Evolutionary conservation across 2,797 vertebrate species (phyloP), one percentile per base, ranked within the genome.

Genomic region (Kryptolebias ocellatus): DNA sequence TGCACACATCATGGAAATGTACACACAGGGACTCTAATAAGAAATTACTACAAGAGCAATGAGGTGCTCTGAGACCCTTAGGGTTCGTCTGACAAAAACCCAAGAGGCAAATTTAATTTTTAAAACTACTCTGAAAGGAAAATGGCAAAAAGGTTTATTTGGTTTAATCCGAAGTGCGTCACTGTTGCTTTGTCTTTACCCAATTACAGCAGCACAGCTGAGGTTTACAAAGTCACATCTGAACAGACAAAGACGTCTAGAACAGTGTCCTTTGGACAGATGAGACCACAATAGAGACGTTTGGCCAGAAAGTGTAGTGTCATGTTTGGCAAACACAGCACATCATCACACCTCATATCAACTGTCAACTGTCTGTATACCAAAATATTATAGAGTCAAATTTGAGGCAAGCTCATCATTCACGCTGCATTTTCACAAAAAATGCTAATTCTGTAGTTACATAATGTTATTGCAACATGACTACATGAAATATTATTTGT

Each of bases 1-100:
- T 99, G 90, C 31, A 76, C 56, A 73, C 2, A 39, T 2, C 0
- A 11, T 53, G 24, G 11, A 42, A 42, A 42, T 42, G 39, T 42
- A 12, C 29, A 10, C 14, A 53, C 2, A 17, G 28, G 1, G 2
- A 42, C 14, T 11, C 11, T 42, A 42, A 42, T 42, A 28, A 56
- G 10, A 39, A 18, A 20, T 6, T 1, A 18, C 18, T 18, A 15
- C 18, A 14, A 1, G 3, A 18, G 29, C 27, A 15, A 42, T 14
- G 11, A 5, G 12, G 2, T 12, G 3, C 10, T 12, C 14, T 42
- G 2, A 42, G 10, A 42, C 14, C 3, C 10, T 12, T 42, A 42
- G 12, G 39, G 42, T 2, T 1, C 10, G 24, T 17, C 20, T 45
- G 14, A 34, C 52, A 42, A 24, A 47, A 56, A 47, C 31, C 18